Evolutionary conservation across 2,888 invertebrate genomes (phyloP), one percentile per base, ranked within the genome.

Genomic region (Rhamphomyia laevipes): DNA sequence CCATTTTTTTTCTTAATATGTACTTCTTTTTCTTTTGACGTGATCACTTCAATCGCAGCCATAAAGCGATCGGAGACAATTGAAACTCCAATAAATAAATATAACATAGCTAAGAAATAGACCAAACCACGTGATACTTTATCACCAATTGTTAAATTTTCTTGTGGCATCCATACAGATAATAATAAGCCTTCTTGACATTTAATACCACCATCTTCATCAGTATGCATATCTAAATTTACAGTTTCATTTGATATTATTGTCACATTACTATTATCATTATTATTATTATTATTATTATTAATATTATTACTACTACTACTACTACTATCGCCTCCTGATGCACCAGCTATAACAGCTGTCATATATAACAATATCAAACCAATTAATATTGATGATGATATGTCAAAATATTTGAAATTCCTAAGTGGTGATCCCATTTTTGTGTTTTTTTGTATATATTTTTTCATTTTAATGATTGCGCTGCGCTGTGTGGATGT

Each of bases 1-100:
- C 91, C 90, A 62, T 87, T 88, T 55, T 87, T 82, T 56, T 88
- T 86, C 63, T 89, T 87, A 52, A 99, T 85, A 61, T 85, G 82
- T 62, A 99, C 86, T 70, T 94, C 92, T 61, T 91, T 88, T 70
- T 99, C 97, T 68, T 94, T 86, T 1, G 96, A 95, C 47, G 97
- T 99, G 68, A 99, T 99, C 58, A 94, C 95, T 77, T 99, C 99
- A 67, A 99, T 99, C 61, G 96, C 88, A 40, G 94, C 93, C 99
- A 99, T 99, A 74, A 99, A 99, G 51, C 96, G 84, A 70, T 99
- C 99, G 58, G 97, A 95, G 57, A 97, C 88, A 68, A 99, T 96
- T 59, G 97, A 96, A 43, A 99, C 96, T 49, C 99, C 99, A 65
- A 99, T 88, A 75, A 99, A 99, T 67, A 97, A 81, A 71, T 96